Percentiles rank a stretch among this genome's conserved stretches.
These are phyloP conservation scores for Eudyptes chrysolophus DNA, from an alignment of 2,113 vertebrate species.

Conservation along the genomic window DNA sequence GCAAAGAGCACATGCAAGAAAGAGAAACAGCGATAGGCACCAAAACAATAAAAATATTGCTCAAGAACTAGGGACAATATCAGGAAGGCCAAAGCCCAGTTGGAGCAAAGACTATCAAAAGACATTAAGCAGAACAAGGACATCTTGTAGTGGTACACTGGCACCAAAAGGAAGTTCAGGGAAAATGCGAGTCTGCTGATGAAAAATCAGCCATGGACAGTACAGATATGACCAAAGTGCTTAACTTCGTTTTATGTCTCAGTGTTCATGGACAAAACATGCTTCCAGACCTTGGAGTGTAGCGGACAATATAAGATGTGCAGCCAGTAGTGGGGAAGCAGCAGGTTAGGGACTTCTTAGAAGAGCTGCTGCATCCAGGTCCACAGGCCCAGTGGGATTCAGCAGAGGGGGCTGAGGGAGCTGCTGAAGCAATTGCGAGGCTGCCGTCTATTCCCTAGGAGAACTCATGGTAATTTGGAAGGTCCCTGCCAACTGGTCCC, in stretches of 20 bases:
- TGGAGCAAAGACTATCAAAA: background rate
- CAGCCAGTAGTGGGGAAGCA: background rate
- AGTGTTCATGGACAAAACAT: accelerated
- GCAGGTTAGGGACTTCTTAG: background rate
- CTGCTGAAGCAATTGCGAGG: accelerated
- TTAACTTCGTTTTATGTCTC: background rate
- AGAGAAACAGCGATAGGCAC: background rate
- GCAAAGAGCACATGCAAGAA: too few relatives aligned
- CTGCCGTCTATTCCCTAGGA: background rate
- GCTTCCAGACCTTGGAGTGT: accelerated
- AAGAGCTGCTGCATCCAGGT: background rate
- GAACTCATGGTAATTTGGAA: background rate
- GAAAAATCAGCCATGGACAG: background rate
- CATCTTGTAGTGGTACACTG: background rate
- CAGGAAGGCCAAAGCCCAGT: background rate
- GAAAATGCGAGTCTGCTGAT: background rate
- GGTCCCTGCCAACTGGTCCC: background rate
- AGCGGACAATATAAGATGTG: accelerated
- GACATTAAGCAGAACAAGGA: background rate
- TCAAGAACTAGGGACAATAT: background rate
- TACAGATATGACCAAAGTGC: background rate
- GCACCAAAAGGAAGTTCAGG: background rate
- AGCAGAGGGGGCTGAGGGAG: background rate
- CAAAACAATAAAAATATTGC: accelerated
- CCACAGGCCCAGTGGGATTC: background rate